Conservation (phyloP, 53 echinoderm and acorn worm species). For the Hippasteria phrygiana region DNA sequence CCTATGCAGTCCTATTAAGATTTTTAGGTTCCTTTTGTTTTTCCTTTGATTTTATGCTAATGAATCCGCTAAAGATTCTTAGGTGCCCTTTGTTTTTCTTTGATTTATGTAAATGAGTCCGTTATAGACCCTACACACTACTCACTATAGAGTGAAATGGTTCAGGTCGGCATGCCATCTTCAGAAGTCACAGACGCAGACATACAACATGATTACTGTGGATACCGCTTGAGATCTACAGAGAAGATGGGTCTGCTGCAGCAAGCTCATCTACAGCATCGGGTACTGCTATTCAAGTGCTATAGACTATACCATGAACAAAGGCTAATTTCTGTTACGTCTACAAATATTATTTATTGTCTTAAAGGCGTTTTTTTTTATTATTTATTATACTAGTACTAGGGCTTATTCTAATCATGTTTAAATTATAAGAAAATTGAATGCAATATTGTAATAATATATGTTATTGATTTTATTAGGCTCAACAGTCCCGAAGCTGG, state of each 20-base stretch:
- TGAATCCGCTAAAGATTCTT: too few species aligned
- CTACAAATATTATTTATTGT: neutral
- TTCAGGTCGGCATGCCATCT: conserved; percentile 27
- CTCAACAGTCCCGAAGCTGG: conserved; percentile 20
- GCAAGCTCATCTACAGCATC: neutral
- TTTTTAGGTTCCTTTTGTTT: too few species aligned
- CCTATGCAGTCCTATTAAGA: too few species aligned
- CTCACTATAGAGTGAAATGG: conserved; percentile 22
- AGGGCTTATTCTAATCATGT: neutral
- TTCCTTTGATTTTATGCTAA: too few species aligned
- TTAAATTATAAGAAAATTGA: neutral
- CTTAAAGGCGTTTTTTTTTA: neutral
- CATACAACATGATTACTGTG: conserved; percentile 39
- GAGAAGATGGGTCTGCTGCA: conserved; percentile 7
- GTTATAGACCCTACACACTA: too few species aligned
- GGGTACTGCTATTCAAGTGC: neutral
- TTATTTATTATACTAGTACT: neutral
- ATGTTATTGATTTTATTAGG: conserved; percentile 15
- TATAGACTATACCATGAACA: neutral
- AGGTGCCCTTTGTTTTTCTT: too few species aligned
- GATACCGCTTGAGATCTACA: conserved; percentile 40
- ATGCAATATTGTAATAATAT: neutral
- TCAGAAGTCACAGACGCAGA: conserved; percentile 14
- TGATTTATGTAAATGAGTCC: too few species aligned
- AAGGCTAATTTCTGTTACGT: neutral